These are phyloP conservation scores for Symphodus melops DNA, from an alignment of 2,113 vertebrate species.

Conservation along the genomic window DNA sequence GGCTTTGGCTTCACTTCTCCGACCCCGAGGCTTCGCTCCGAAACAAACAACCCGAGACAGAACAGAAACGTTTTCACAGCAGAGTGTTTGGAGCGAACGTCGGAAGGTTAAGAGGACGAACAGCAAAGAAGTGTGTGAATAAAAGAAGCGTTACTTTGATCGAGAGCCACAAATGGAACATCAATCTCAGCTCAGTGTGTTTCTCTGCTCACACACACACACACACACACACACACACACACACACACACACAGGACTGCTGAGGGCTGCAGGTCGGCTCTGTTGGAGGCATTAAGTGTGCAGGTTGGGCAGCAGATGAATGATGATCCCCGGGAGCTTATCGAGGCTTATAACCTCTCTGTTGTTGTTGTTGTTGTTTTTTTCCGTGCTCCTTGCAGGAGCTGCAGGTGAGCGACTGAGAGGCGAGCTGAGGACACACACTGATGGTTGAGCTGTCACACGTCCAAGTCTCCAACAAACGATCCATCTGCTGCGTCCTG, in stretches of 20 bases:
- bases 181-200: constrained; percentile 42
- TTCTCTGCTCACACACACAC: neutral
- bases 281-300: constrained; percentile 20
- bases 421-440: no score
- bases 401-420: no score
- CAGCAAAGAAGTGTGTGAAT: constrained; percentile 24
- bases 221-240: neutral
- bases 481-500: no score
- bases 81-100: neutral
- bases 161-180: constrained; percentile 30
- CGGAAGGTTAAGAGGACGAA: constrained; percentile 1
- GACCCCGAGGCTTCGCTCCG: neutral
- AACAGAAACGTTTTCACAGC: no score
- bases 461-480: no score
- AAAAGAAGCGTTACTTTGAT: constrained; percentile 39
- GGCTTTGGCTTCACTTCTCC: neutral
- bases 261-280: constrained; percentile 10
- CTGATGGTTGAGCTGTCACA: no score
- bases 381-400: neutral
- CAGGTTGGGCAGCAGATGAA: constrained; percentile 53
- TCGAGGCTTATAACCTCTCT: constrained; percentile 17
- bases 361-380: neutral
- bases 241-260: constrained; percentile 1
- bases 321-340: constrained; percentile 56
- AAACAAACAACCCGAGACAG: no score